phyloP scores from a whole-genome alignment of 1,140 invertebrate genomes.

The Drosophila albomicans region DNA sequence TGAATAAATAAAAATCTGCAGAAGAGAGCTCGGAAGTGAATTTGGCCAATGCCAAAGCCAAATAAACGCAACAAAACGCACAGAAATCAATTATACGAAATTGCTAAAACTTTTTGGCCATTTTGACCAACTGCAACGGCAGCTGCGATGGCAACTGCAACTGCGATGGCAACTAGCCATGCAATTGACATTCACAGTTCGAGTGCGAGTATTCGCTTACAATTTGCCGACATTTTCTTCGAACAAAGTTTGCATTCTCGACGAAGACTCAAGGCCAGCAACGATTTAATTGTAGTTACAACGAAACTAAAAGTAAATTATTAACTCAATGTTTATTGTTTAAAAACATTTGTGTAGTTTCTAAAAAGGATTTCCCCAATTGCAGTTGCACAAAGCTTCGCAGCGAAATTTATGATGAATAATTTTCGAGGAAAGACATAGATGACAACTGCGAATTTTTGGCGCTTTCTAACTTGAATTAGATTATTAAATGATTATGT shows the following conservation, averaged over 20 bases:
- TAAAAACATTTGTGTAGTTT: neutral
- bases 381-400: neutral
- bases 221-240: slow-evolving; percentile 15
- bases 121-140: slow-evolving; percentile 20
- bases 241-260: slow-evolving; percentile 6
- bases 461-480: no score
- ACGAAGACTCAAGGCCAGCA: neutral
- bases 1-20: slow-evolving; percentile 27
- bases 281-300: neutral
- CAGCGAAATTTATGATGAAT: neutral
- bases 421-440: neutral
- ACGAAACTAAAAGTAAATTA: neutral
- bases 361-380: neutral
- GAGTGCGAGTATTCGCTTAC: slow-evolving; percentile 12
- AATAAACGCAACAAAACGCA: slow-evolving; percentile 34
- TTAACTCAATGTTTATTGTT: neutral
- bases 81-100: slow-evolving; percentile 51
- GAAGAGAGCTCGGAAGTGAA: neutral
- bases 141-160: neutral
- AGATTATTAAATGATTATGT: no score
- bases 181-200: slow-evolving; percentile 38
- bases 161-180: slow-evolving; percentile 9
- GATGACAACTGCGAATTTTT: no score
- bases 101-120: slow-evolving; percentile 39
- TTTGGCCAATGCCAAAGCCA: slow-evolving; percentile 14